Evolutionary conservation across 2,797 vertebrate species (phyloP).

Genomic region (Lacerta agilis): DNA sequence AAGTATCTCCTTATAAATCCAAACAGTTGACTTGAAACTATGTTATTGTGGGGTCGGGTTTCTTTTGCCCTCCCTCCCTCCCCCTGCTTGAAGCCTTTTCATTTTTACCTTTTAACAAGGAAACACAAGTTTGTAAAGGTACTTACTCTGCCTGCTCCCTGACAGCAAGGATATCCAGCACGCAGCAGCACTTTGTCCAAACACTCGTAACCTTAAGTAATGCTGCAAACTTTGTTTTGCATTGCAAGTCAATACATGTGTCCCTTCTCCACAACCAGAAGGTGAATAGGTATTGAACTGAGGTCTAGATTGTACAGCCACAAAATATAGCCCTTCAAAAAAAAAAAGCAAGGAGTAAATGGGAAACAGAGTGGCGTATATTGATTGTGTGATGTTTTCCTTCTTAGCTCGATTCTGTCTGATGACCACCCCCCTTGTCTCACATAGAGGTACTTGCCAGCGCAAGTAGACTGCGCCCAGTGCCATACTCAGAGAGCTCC

Average conservation of each 20-base stretch:
- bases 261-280: conserved; percentile 60
- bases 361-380: conserved; percentile 72
- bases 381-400: conserved; percentile 71
- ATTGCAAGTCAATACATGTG: conserved; percentile 52
- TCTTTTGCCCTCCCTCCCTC: too few species aligned
- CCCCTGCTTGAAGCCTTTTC: not conserved
- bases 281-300: conserved; percentile 72
- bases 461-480: conserved; percentile 16
- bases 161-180: not conserved
- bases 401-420: conserved; percentile 66
- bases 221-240: conserved; percentile 55
- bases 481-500: conserved; percentile 47
- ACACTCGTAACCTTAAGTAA: conserved; percentile 40
- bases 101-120: conserved; percentile 4
- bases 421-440: conserved; percentile 8
- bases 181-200: conserved; percentile 20
- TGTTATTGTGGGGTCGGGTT: not conserved
- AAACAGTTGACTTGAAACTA: not conserved
- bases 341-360: conserved; percentile 69
- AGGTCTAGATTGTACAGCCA: conserved; percentile 59
- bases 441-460: not conserved
- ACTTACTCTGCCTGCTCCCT: conserved; percentile 14
- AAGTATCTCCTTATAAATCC: not conserved
- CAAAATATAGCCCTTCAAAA: conserved; percentile 65
- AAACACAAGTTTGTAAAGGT: not conserved